Conservation (phyloP, 1,140 invertebrate genomes). For the Calliphora vicina region DNA sequence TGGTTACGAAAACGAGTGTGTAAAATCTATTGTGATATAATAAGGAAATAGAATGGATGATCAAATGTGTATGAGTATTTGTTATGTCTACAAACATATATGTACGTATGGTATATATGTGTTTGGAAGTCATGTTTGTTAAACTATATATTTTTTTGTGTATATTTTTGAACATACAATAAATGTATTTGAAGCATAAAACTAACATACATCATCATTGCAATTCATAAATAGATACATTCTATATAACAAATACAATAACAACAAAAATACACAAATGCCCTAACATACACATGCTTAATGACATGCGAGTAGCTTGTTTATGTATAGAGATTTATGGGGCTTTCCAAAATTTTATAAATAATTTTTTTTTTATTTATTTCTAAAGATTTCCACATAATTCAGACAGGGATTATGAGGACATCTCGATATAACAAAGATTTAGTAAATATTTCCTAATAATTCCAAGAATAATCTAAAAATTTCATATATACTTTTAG, state of each 20-base stretch:
- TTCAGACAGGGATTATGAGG: too few relatives aligned
- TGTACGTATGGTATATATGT: neutral
- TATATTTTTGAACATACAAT: constrained; percentile 6
- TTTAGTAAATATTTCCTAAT: too few relatives aligned
- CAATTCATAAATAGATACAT: neutral
- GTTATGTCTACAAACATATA: neutral
- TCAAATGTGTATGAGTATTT: neutral
- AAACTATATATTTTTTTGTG: neutral
- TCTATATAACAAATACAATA: neutral
- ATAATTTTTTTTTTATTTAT: too few relatives aligned
- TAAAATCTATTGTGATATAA: neutral
- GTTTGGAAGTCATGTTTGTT: neutral
- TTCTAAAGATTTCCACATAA: too few relatives aligned
- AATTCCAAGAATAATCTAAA: too few relatives aligned
- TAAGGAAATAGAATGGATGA: neutral
- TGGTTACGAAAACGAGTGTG: neutral
- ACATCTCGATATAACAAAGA: too few relatives aligned
- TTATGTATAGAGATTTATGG: neutral
- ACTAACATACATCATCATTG: constrained; percentile 17
- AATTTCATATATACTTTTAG: too few relatives aligned
- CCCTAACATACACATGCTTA: neutral
- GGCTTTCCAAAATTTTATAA: neutral
- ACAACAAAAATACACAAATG: neutral
- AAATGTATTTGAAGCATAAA: constrained; percentile 29
- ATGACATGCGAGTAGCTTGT: neutral